These are phyloP conservation scores for Drosophila subsilvestris DNA, from an alignment of 2,888 invertebrate species.

Conservation along the genomic window DNA sequence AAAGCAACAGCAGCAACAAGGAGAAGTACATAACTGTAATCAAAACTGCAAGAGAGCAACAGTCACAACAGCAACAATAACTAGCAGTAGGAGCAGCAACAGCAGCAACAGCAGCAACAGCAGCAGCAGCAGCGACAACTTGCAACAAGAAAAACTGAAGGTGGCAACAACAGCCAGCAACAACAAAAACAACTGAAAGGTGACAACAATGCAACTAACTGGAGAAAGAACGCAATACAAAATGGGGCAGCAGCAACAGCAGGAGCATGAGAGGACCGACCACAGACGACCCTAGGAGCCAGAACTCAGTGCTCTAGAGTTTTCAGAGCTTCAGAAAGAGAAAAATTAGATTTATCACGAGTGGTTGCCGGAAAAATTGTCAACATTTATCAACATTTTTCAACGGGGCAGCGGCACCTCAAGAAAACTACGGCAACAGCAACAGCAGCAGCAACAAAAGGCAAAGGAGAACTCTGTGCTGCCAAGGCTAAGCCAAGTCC, in stretches of 20 bases:
- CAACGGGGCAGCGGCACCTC: constrained; percentile 67
- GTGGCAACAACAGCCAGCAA: constrained; percentile 17
- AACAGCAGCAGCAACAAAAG: constrained; percentile 46
- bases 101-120: constrained; percentile 43
- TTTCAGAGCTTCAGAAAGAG: constrained; percentile 48
- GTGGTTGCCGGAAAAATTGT: constrained; percentile 82
- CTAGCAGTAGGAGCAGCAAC: constrained; percentile 40
- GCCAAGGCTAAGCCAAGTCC: constrained; percentile 51
- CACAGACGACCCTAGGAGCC: background rate
- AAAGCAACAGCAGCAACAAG: constrained; percentile 45
- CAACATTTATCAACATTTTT: constrained; percentile 83
- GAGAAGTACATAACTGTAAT: constrained; percentile 54
- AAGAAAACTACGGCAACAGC: constrained; percentile 19
- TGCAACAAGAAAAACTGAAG: constrained; percentile 35
- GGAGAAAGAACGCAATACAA: constrained; percentile 44
- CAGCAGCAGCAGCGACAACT: constrained; percentile 46
- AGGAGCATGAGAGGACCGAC: constrained; percentile 20
- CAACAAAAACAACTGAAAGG: constrained; percentile 33
- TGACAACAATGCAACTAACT: constrained; percentile 43
- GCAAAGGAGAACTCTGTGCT: constrained; percentile 38
- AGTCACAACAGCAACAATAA: constrained; percentile 62
- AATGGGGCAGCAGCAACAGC: constrained; percentile 28
- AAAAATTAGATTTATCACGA: constrained; percentile 82
- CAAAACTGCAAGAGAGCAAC: constrained; percentile 64
- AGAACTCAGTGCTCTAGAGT: background rate